Evolutionary conservation across 2,113 vertebrate species (phyloP), one percentile per base, ranked within the genome.

Genomic region (Zonotrichia leucophrys): DNA sequence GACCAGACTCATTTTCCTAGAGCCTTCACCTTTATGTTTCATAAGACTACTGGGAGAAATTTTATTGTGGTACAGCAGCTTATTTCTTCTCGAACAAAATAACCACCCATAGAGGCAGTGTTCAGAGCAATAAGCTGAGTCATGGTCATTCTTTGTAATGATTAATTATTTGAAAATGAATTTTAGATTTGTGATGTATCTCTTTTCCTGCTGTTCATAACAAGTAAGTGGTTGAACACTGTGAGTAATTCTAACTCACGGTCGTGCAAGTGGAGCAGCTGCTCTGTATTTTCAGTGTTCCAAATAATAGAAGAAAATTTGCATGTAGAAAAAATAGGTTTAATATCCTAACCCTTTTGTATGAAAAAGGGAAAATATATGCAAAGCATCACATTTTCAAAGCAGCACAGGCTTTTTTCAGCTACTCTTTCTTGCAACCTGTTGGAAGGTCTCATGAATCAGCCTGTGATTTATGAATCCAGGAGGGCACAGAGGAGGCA

Each of bases 111-210:
- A 73, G 92, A 95, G 62, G 30, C 83, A 72, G 53, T 55, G 66
- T 84, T 92, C 83, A 58, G 77, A 89, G 77, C 77, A 87, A 50
- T 92, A 64, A 94, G 90, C 91, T 94, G 87, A 97, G 78, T 96
- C 96, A 94, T 90, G 95, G 93, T 95, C 94, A 91, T 77, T 95
- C 94, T 90, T 92, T 83, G 55, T 94, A 87, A 92, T 95, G 91
- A 95, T 95, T 97, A 96, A 96, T 95, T 96, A 94, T 93, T 83
- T 91, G 90, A 92, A 97, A 95, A 95, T 94, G 67, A 90, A 83
- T 95, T 95, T 94, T 83, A 73, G 53, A 84, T 96, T 96, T 83
- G 80, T 92, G 80, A 87, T 89, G 14, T 87, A 89, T 75, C 77
- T 89, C 56, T 94, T 67, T 90, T 90, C 93, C 94, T 90, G 90